Evolutionary conservation across 2,888 invertebrate species (phyloP).

Genomic region (Catocala sponsa): DNA sequence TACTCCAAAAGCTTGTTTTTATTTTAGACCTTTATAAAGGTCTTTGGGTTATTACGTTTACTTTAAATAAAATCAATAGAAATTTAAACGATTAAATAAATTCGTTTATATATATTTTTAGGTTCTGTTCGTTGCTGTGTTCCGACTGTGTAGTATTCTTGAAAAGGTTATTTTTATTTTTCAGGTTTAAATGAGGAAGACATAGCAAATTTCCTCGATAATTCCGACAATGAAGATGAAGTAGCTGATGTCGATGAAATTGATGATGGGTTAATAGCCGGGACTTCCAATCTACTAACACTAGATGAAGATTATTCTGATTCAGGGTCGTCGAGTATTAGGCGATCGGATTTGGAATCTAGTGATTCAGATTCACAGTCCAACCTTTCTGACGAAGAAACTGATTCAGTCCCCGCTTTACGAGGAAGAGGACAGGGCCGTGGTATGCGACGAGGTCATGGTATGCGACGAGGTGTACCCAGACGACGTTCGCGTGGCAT

Average conservation of each 20-base stretch:
- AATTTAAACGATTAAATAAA: no score
- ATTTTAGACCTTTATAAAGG: slow-evolving; percentile 2
- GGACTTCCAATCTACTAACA: neutral
- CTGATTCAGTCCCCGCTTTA: neutral
- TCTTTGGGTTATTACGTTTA: no score
- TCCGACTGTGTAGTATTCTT: no score
- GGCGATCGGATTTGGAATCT: neutral
- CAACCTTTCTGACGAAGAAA: neutral
- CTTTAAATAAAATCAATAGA: no score
- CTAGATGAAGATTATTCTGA: neutral
- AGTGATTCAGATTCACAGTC: slow-evolving; percentile 2
- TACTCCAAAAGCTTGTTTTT: neutral
- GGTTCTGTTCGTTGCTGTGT: no score
- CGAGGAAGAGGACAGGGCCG: neutral
- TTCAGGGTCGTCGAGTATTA: slow-evolving; percentile 3
- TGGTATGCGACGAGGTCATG: slow-evolving; percentile 2
- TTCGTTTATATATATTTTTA: no score
- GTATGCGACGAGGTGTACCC: slow-evolving; percentile 1
- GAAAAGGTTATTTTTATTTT: neutral
- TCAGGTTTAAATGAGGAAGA: slow-evolving; percentile 1
- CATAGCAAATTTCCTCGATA: no score
- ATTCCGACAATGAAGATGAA: neutral
- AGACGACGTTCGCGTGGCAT: neutral
- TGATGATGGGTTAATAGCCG: neutral
- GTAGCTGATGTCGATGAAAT: neutral